Percentiles rank a stretch among this genome's conserved stretches.
Evolutionary conservation across 2,888 invertebrate genomes (phyloP).

Genomic region (Caenorhabditis drosophilae): DNA sequence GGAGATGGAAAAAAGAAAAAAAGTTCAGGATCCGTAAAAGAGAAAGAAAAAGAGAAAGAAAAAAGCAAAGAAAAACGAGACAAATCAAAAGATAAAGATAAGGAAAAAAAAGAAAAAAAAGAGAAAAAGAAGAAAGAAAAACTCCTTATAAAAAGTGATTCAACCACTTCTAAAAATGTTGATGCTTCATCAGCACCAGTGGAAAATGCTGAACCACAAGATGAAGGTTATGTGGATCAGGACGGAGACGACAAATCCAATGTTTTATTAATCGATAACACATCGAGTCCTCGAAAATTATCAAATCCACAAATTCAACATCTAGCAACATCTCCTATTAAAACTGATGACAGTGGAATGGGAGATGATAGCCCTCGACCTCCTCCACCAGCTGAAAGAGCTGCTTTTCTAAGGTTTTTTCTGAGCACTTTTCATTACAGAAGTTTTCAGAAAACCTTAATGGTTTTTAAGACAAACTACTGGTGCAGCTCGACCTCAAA

Average conservation of each 20-base stretch:
- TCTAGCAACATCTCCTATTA: constrained; percentile 1
- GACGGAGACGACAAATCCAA: background rate
- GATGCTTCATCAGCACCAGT: constrained; percentile 18
- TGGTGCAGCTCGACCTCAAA: constrained; percentile 27
- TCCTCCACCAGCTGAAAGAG: constrained; percentile 16
- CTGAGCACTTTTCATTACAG: too few species aligned
- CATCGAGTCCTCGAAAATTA: background rate
- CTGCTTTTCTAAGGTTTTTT: too few species aligned
- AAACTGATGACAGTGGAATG: constrained; percentile 20
- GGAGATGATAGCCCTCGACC: constrained; percentile 17
- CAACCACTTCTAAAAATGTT: constrained; percentile 34
- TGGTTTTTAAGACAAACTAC: constrained; percentile 17
- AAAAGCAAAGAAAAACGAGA: constrained; percentile 8
- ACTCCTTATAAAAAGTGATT: constrained; percentile 20
- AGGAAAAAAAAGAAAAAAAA: constrained; percentile 2
- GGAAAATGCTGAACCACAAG: constrained; percentile 8
- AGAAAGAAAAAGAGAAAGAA: constrained; percentile 6
- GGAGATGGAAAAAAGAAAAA: constrained; percentile 5
- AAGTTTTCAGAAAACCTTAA: too few species aligned
- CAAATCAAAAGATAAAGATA: constrained; percentile 5
- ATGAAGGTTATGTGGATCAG: constrained; percentile 21
- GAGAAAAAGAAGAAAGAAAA: constrained; percentile 14
- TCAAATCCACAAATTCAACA: background rate
- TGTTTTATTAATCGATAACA: background rate
- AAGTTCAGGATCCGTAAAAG: constrained; percentile 7